These are phyloP conservation scores for Hippocampus kuda DNA, from an alignment of 2,797 vertebrate species.

Conservation along the genomic window DNA sequence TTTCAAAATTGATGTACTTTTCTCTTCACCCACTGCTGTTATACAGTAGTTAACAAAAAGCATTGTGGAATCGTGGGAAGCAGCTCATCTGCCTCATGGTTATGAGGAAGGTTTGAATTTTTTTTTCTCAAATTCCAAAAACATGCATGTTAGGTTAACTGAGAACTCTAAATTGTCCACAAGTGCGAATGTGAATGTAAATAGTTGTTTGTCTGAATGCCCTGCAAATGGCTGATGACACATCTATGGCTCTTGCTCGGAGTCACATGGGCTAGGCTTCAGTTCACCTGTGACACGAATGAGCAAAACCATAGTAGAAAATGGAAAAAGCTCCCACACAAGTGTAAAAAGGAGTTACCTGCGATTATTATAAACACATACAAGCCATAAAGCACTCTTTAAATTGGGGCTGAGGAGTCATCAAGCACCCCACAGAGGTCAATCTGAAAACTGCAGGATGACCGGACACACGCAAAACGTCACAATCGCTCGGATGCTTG, in stretches of 20 bases:
- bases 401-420: too few relatives aligned
- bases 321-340: too few relatives aligned
- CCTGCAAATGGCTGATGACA: background rate
- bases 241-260: too few relatives aligned
- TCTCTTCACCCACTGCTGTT: background rate
- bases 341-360: too few relatives aligned
- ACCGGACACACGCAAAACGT: background rate
- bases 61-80: too few relatives aligned
- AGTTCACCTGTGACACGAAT: background rate
- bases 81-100: background rate
- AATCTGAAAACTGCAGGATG: background rate
- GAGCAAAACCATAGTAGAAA: too few relatives aligned
- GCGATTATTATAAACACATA: too few relatives aligned
- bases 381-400: too few relatives aligned
- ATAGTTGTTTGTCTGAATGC: background rate
- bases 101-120: background rate
- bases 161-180: background rate
- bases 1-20: background rate
- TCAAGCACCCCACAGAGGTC: background rate
- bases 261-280: background rate
- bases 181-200: background rate
- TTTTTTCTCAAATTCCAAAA: too few relatives aligned
- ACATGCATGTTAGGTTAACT: too few relatives aligned
- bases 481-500: background rate
- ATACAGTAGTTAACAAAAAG: background rate